Percentiles rank a stretch among this genome's conserved stretches.
Conservation (phyloP, 2,888 invertebrate species). For the Protonemura montana region DNA sequence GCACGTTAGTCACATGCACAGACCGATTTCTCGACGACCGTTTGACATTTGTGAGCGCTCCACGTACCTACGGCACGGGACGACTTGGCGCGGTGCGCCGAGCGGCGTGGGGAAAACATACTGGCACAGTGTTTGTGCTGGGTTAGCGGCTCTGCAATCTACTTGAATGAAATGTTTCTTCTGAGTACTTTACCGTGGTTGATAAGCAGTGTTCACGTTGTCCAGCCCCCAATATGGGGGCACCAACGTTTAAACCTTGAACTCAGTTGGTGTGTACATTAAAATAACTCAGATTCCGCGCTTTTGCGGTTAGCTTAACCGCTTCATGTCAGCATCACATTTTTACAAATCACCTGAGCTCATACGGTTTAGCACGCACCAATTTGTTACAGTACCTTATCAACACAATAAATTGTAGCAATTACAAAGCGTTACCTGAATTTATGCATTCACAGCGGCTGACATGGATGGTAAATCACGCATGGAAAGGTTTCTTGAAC, state of each 20-base stretch:
- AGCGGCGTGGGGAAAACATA: too few relatives aligned
- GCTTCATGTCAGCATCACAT: neutral
- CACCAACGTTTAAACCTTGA: too few relatives aligned
- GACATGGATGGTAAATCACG: neutral
- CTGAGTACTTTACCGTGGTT: too few relatives aligned
- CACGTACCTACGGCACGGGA: neutral
- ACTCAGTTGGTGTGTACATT: too few relatives aligned
- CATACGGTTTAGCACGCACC: neutral
- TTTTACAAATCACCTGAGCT: neutral
- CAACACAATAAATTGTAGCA: neutral
- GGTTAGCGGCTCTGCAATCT: too few relatives aligned
- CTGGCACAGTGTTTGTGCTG: too few relatives aligned
- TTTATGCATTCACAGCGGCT: neutral
- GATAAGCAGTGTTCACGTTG: too few relatives aligned
- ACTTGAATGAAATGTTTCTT: too few relatives aligned
- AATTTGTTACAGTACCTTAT: neutral
- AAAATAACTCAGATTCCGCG: too few relatives aligned
- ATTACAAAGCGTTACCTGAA: neutral
- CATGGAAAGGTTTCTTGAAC: neutral
- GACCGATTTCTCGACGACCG: neutral
- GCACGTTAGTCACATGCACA: constrained; percentile 12
- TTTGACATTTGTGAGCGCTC: constrained; percentile 17
- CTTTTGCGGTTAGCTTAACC: neutral
- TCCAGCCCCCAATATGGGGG: too few relatives aligned
- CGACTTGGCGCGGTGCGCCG: neutral